Conservation (phyloP, 2,113 vertebrate genomes). For the Jaculus jaculus region DNA sequence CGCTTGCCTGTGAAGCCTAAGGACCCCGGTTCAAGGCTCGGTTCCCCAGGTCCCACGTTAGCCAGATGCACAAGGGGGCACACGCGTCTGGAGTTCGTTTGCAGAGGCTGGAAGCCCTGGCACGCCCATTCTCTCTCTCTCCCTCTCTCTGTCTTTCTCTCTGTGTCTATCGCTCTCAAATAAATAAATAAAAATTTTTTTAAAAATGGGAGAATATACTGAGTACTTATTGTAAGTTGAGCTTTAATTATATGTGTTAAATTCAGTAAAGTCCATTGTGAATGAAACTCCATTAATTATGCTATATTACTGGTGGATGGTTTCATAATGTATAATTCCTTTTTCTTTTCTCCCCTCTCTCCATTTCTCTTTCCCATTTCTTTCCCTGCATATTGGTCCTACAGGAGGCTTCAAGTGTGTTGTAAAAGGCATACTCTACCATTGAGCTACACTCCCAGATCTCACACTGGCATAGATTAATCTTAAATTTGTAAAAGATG, state of each 20-base stretch:
- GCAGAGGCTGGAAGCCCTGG: too few relatives aligned
- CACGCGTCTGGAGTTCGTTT: too few relatives aligned
- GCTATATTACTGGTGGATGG: not conserved
- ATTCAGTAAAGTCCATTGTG: not conserved
- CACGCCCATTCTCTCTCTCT: too few relatives aligned
- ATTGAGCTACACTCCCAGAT: not conserved
- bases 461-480: not conserved
- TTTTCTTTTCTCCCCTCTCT: not conserved
- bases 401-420: not conserved
- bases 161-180: too few relatives aligned
- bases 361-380: not conserved
- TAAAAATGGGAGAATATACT: conserved; percentile 34
- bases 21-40: too few relatives aligned
- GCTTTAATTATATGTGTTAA: not conserved
- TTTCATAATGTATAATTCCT: conserved; percentile 1
- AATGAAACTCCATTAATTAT: not conserved
- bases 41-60: too few relatives aligned
- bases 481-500: not conserved
- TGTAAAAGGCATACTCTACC: not conserved
- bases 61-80: too few relatives aligned
- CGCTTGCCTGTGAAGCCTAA: too few relatives aligned
- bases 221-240: not conserved
- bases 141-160: too few relatives aligned
- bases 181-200: too few relatives aligned
- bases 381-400: not conserved